Conservation (phyloP, 2,797 vertebrate genomes). For the Gymnocypris eckloni region DNA sequence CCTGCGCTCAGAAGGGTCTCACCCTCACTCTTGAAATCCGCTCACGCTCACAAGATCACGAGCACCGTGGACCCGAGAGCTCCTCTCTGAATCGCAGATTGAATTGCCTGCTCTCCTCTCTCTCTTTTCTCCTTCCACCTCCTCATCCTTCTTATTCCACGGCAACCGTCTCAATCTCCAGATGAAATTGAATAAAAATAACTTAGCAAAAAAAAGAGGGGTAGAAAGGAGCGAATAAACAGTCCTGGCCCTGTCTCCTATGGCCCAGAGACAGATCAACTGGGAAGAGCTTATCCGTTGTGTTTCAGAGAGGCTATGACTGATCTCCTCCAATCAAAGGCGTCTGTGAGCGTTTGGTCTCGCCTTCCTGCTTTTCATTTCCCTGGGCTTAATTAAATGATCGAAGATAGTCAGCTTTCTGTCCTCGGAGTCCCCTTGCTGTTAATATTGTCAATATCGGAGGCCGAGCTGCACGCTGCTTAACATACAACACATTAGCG, state of each 20-base stretch:
- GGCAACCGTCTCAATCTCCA: slow-evolving; percentile 47
- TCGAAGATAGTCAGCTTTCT: slow-evolving; percentile 55
- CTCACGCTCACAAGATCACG: slow-evolving; percentile 47
- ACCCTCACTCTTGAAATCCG: slow-evolving; percentile 46
- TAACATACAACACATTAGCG: slow-evolving; percentile 25
- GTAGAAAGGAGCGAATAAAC: slow-evolving; percentile 33
- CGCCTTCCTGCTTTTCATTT: slow-evolving; percentile 59
- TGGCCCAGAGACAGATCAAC: slow-evolving; percentile 52
- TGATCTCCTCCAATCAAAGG: slow-evolving; percentile 56
- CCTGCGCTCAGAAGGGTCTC: slow-evolving; percentile 47
- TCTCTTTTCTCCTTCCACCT: slow-evolving; percentile 15
- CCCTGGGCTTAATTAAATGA: slow-evolving; percentile 64
- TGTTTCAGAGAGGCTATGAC: slow-evolving; percentile 44
- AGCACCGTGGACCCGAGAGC: slow-evolving; percentile 48
- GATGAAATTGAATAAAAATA: slow-evolving; percentile 55
- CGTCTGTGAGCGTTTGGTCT: slow-evolving; percentile 57
- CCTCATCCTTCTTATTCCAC: slow-evolving; percentile 25
- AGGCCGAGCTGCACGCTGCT: slow-evolving; percentile 19
- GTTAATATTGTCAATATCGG: slow-evolving; percentile 56
- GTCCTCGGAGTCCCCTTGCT: slow-evolving; percentile 44
- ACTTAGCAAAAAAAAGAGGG: slow-evolving; percentile 43
- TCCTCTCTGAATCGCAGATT: slow-evolving; percentile 50
- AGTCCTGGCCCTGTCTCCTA: slow-evolving; percentile 49
- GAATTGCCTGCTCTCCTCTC: slow-evolving; percentile 54
- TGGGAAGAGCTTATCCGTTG: slow-evolving; percentile 53